Evolutionary conservation across 2,113 vertebrate genomes (phyloP), one percentile per base, ranked within the genome.

Genomic region (Eulemur macaco): DNA sequence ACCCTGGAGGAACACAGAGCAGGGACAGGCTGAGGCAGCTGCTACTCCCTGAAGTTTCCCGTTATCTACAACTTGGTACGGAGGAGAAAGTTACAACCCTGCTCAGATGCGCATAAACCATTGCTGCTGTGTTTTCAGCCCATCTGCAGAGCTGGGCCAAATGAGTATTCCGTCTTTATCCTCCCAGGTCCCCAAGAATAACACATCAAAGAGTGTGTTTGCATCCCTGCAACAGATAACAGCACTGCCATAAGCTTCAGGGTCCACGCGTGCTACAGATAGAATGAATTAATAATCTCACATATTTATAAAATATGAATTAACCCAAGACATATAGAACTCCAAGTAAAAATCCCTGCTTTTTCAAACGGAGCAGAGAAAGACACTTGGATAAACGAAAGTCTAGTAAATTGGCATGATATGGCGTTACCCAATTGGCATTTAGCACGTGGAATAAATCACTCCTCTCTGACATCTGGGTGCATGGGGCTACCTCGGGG

Each of bases 151-250:
- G 94, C 80, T 25, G 85, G 47, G 58, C 77, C 69, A 63, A 89
- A 82, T 37, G 97, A 98, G 97, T 97, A 98, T 98, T 99, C 98
- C 1, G 0, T 97, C 97, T 98, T 98, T 98, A 98, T 98, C 98
- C 98, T 98, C 98, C 97, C 96, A 97, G 97, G 98, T 98, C 98
- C 98, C 98, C 95, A 92, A 98, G 98, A 98, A 98, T 97, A 98
- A 98, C 98, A 99, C 98, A 98, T 99, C 99, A 98, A 98, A 99
- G 99, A 98, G 98, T 93, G 95, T 95, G 98, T 98, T 98, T 98
- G 98, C 98, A 98, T 98, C 98, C 98, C 97, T 97, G 90, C 98
- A 97, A 98, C 97, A 99, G 99, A 99, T 98, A 99, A 98, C 98
- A 97, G 98, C 98, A 97, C 97, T 98, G 98, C 98, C 98, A 98